phyloP scores from a whole-genome alignment of 2,113 vertebrate genomes.

The Tupaia tana region DNA sequence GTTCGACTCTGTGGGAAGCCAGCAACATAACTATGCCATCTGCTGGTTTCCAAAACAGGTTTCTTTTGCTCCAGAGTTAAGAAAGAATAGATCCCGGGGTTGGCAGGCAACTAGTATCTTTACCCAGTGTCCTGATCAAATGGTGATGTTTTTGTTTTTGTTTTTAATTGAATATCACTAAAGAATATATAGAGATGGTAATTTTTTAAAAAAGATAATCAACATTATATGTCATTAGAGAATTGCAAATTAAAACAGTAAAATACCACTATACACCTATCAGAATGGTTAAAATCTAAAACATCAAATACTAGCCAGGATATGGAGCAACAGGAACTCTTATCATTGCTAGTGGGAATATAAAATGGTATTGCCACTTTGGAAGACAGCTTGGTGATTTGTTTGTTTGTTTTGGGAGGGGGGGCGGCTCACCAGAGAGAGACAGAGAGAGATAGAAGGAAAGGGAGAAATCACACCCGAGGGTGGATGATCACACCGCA shows the following conservation, averaged over 20 bases:
- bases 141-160: too few species aligned
- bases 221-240: background rate
- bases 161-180: background rate
- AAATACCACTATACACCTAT: background rate
- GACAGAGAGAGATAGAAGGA: too few species aligned
- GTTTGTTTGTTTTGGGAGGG: too few species aligned
- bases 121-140: background rate
- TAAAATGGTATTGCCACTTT: background rate
- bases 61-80: background rate
- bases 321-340: background rate
- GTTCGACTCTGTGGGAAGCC: too few species aligned
- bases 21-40: too few species aligned
- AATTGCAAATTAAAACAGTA: background rate
- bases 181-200: background rate
- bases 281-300: background rate
- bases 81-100: background rate
- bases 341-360: accelerated
- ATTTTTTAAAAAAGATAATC: background rate
- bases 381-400: background rate
- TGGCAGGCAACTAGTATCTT: background rate
- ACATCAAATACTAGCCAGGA: background rate
- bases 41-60: too few species aligned
- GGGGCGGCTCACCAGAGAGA: too few species aligned
- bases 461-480: too few species aligned
- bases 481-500: too few species aligned